Conservation (phyloP, 2,113 vertebrate genomes). For the Puntigrus tetrazona region DNA sequence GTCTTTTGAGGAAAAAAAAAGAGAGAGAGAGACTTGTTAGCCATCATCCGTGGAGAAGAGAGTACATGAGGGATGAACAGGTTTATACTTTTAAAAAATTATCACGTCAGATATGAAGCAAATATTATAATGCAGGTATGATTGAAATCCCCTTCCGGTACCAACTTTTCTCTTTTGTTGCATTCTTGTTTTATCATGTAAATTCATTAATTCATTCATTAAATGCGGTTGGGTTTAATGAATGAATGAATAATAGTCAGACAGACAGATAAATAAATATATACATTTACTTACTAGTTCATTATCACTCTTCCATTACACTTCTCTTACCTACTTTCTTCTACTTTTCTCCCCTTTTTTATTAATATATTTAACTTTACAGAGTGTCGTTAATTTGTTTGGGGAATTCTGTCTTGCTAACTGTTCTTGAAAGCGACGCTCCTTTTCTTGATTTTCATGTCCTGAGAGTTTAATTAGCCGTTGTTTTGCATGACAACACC, state of each 20-base stretch:
- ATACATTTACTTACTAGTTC: background rate
- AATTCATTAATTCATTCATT: too few species aligned
- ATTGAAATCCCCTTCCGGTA: background rate
- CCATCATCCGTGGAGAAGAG: background rate
- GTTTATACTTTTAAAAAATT: background rate
- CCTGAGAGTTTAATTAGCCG: constrained; percentile 57
- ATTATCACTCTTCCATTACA: background rate
- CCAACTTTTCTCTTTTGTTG: background rate
- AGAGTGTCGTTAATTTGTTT: constrained; percentile 47
- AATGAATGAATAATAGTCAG: too few species aligned
- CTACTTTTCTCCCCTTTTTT: background rate
- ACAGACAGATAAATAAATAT: too few species aligned
- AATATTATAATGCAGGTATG: background rate
- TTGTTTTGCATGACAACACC: constrained; percentile 54
- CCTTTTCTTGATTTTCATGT: constrained; percentile 39
- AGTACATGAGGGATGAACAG: background rate
- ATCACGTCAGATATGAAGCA: background rate
- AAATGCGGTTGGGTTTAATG: too few species aligned
- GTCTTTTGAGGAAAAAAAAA: background rate
- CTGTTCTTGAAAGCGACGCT: constrained; percentile 50
- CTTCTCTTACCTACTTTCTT: background rate
- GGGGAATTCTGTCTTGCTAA: constrained; percentile 38
- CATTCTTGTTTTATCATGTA: background rate
- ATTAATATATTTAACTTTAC: background rate
- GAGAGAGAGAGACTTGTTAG: background rate